Conservation (phyloP, 30 jellyfish, hydroid and myxozoan species). For the Morbakka virulenta region DNA sequence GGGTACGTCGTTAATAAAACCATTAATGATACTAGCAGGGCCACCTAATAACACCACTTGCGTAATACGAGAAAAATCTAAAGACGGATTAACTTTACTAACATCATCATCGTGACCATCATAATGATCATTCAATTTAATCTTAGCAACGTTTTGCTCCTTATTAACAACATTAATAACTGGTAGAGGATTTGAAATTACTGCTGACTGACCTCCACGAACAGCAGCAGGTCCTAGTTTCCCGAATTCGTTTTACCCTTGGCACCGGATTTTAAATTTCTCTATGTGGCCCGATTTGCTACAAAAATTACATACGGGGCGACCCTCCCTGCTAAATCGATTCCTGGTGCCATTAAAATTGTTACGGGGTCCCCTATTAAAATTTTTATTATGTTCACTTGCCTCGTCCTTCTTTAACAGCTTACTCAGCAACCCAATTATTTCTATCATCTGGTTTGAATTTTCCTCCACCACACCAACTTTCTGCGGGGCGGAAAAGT, state of each 20-base stretch:
- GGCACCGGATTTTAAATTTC: background rate
- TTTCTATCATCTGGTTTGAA: background rate
- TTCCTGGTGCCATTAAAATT: background rate
- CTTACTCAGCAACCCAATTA: background rate
- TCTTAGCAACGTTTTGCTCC: background rate
- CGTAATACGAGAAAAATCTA: background rate
- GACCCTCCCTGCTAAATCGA: no score
- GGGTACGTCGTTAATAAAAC: slow-evolving; percentile 26
- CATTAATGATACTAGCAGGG: slow-evolving; percentile 24
- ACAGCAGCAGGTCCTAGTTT: slow-evolving; percentile 50
- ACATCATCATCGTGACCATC: background rate
- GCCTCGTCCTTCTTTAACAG: background rate
- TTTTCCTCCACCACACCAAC: background rate
- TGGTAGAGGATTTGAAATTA: slow-evolving; percentile 29
- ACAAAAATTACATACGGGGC: slow-evolving; percentile 38
- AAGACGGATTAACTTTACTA: background rate
- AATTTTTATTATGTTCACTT: background rate
- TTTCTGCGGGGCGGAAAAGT: no score
- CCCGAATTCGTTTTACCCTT: slow-evolving; percentile 6
- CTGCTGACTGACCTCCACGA: slow-evolving; percentile 34
- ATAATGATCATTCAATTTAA: background rate
- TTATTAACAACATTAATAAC: background rate
- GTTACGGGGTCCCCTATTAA: background rate
- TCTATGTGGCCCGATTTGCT: slow-evolving; percentile 30
- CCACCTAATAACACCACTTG: slow-evolving; percentile 14